Conservation (phyloP, 2,113 vertebrate genomes). For the Daboia siamensis region DNA sequence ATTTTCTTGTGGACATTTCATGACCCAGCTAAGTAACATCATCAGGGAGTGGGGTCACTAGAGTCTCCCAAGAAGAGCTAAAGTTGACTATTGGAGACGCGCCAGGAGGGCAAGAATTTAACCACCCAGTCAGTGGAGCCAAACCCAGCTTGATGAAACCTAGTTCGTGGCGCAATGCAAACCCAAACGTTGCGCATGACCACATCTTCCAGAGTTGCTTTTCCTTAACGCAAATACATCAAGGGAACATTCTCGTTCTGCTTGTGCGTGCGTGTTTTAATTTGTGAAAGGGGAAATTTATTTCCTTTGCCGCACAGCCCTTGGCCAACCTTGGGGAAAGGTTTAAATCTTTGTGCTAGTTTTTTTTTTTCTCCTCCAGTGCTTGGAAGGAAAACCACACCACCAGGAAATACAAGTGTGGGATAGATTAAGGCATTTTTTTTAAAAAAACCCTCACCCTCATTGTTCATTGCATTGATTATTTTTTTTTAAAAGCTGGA, state of each 20-base stretch:
- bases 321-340: not conserved
- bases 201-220: not conserved
- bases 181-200: not conserved
- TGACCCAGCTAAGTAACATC: not conserved
- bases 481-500: not conserved
- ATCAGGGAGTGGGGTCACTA: not conserved
- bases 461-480: not conserved
- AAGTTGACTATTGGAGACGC: not conserved
- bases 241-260: not conserved
- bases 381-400: not conserved
- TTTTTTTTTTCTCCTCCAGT: not conserved
- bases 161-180: not conserved
- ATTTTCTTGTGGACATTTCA: not conserved
- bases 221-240: not conserved
- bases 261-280: not conserved
- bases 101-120: not conserved
- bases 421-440: not conserved
- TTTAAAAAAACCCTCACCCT: not conserved
- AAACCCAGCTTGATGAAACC: not conserved
- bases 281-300: not conserved
- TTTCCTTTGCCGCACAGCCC: not conserved
- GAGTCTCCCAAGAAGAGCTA: not conserved
- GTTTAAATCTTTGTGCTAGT: not conserved
- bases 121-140: not conserved
- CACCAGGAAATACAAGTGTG: not conserved